Base-by-base conservation (phyloP, 2,113 vertebrate genomes). In the Polyodon spathula region DNA sequence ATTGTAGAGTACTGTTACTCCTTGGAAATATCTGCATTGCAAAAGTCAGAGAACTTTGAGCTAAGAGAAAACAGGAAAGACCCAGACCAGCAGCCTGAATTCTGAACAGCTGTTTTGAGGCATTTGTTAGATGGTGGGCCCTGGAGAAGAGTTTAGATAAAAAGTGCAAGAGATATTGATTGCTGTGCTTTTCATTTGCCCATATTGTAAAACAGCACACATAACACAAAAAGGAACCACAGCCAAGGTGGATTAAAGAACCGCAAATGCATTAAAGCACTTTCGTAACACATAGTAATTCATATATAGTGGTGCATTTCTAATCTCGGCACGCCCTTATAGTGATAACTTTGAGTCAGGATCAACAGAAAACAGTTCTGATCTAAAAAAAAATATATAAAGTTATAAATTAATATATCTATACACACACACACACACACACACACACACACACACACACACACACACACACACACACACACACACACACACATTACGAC, bases 161-260 rank as follows among this genome's bases (percentile, higher is more conserved):
- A 82, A 81, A 80, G 69, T 70, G 78, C 80, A 76, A 84, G 75
- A 83, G 61, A 69, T 80, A 90, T 86, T 82, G 88, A 88, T 90
- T 86, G 80, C 80, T 39, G 65, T 81, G 74, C 74, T 89, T 81
- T 83, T 81, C 66, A 81, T 71, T 79, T 80, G 69, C 43, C 63
- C 68, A 71, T n/a, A n/a, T 86, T 80, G 77, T 76, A 71, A 83
- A 80, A 63, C 66, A 17, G 72, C 62, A 70, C 76, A 81, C 62
- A 74, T 82, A 78, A 77, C 61, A 71, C 53, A 68, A 75, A 78
- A 63, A 76, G 70, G 65, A 84, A 69, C 68, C 75, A 73, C 62
- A 68, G 67, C 66, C 53, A 62, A 71, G 66, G 78, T 79, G 77
- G 66, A 71, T 66, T 42, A 44, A 55, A 48, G 60, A 78, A 73